phyloP scores from a whole-genome alignment of 1,140 invertebrate species.

The Agrilus planipennis region DNA sequence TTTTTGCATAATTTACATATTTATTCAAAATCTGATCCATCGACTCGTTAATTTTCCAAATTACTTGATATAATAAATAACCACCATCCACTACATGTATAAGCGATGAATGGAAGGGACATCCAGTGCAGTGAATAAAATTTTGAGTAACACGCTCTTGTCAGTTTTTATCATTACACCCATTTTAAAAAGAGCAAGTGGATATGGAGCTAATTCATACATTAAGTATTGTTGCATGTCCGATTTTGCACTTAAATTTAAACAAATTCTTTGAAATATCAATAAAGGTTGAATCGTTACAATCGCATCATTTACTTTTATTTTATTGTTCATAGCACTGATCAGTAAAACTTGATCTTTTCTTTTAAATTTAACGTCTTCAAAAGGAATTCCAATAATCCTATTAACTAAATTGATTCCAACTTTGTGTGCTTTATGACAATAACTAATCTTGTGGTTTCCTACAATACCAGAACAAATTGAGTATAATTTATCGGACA shows the following conservation, averaged over 20 bases:
- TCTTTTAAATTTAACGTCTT: not conserved
- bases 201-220: not conserved
- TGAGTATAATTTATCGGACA: too few relatives aligned
- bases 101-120: too few relatives aligned
- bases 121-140: too few relatives aligned
- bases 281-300: not conserved
- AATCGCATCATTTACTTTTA: constrained; percentile 1
- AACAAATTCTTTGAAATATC: not conserved
- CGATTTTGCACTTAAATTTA: not conserved
- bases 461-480: not conserved
- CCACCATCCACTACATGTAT: constrained; percentile 1
- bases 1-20: not conserved
- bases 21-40: not conserved
- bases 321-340: not conserved
- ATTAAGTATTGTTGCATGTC: not conserved
- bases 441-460: not conserved
- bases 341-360: not conserved
- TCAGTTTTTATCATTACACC: not conserved
- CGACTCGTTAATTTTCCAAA: not conserved
- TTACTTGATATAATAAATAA: not conserved
- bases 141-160: too few relatives aligned
- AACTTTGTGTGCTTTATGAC: too few relatives aligned
- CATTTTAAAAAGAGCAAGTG: not conserved
- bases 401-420: not conserved
- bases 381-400: not conserved